phyloP scores from a whole-genome alignment of 2,888 invertebrate species.

The Apocheima hispidaria region DNA sequence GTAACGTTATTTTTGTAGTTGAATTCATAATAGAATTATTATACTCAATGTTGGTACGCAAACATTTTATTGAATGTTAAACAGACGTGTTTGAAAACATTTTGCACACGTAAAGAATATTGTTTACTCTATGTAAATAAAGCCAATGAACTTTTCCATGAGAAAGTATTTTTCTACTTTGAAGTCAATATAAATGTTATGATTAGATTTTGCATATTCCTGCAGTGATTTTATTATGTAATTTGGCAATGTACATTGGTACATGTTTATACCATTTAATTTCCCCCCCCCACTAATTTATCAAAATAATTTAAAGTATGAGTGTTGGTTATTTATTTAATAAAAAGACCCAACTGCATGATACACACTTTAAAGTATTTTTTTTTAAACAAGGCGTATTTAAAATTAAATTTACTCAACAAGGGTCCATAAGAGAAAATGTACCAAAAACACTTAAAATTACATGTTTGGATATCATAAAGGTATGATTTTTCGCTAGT shows the following conservation, averaged over 20 bases:
- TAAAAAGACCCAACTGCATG: too few relatives aligned
- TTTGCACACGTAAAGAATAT: constrained; percentile 7
- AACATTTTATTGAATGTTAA: constrained; percentile 18
- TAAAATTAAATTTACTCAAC: too few relatives aligned
- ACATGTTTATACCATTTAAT: neutral
- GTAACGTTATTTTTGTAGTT: neutral
- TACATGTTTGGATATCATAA: too few relatives aligned
- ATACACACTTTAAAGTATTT: too few relatives aligned
- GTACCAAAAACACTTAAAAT: too few relatives aligned
- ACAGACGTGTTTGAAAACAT: constrained; percentile 17
- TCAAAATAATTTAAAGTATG: too few relatives aligned
- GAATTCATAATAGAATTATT: constrained; percentile 6
- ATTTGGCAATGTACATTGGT: neutral
- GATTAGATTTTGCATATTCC: neutral
- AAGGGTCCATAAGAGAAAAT: too few relatives aligned
- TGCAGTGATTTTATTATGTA: neutral
- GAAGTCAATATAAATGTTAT: neutral
- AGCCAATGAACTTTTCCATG: neutral
- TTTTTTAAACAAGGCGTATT: too few relatives aligned
- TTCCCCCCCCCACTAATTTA: neutral
- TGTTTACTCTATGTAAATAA: constrained; percentile 8
- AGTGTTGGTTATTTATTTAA: too few relatives aligned
- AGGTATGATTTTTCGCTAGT: too few relatives aligned
- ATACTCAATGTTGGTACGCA: neutral
- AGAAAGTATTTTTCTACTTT: constrained; percentile 3